phyloP scores from a whole-genome alignment of 1,140 invertebrate genomes.

The Polypedilum pembai region DNA sequence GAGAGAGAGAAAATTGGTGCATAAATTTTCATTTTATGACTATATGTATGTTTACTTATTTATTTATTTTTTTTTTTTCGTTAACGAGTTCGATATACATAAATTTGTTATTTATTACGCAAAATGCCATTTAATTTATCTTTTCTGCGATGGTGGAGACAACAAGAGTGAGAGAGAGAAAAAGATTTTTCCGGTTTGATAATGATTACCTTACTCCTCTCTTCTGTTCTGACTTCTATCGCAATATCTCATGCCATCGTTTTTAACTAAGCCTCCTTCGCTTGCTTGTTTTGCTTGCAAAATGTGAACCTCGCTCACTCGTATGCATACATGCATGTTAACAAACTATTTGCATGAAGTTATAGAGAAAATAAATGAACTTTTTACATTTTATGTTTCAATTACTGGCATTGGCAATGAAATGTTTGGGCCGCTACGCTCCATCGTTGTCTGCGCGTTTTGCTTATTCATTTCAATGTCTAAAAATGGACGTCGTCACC shows the following conservation, averaged over 20 bases:
- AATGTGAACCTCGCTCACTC: not conserved
- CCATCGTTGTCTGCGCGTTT: not conserved
- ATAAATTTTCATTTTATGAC: conserved; percentile 29
- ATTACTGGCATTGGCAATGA: not conserved
- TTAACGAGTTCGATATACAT: conserved; percentile 28
- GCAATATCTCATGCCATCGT: conserved; percentile 16
- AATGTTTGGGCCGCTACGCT: too few relatives aligned
- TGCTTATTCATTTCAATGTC: not conserved
- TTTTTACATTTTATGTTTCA: conserved; percentile 19
- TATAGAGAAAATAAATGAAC: conserved; percentile 19
- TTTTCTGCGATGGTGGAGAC: conserved; percentile 10
- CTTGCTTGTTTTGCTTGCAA: not conserved
- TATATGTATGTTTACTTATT: not conserved
- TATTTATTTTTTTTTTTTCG: conserved; percentile 1
- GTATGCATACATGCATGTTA: conserved; percentile 17
- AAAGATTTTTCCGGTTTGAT: conserved; percentile 27
- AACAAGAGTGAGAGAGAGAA: not conserved
- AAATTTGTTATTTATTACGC: conserved; percentile 28
- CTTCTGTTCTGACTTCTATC: not conserved
- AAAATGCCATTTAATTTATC: conserved; percentile 24
- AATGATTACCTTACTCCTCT: conserved; percentile 5
- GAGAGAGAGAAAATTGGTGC: conserved; percentile 22
- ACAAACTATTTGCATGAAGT: conserved; percentile 28
- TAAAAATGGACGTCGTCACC: too few relatives aligned
- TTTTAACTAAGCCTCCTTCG: not conserved